Base-by-base conservation (phyloP, 2,797 vertebrate genomes). In the Muscicapa comitata region DNA sequence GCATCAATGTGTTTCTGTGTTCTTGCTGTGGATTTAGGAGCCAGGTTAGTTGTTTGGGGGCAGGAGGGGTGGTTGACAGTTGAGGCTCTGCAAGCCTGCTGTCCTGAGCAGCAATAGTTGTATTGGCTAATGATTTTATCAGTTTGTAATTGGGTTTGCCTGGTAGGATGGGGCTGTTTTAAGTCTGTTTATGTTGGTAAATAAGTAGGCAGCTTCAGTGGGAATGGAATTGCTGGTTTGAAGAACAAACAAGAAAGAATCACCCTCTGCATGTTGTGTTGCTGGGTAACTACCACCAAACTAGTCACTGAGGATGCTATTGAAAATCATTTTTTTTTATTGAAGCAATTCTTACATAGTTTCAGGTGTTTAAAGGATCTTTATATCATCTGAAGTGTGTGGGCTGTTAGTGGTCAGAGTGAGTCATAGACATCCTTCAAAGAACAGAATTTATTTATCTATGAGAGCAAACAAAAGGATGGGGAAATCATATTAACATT, bases 141-240 rank as follows among this genome's bases (percentile, higher is more conserved):
- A 0, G 40, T 50, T 48, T 37, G 0, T 26, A 21, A 7, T 37
- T 51, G n/a, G 19, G 43, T 17, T 57, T 43, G 2, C 13, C 0
- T n/a, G n/a, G 24, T 33, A 38, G 26, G 5, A 58, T 33, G 65
- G 43, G 10, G 43, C 66, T 57, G 43, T 33, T 71, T 45, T 57
- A 58, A 33, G 51, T 35, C 65, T 51, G 50, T 17, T 45, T 17
- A 9, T 18, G 43, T 9, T 63, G 29, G 16, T 71, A 8, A 51
- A 51, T 38, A 19, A 45, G 24, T 7, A 26, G 57, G 37, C 43
- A 51, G 50, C 57, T 70, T 45, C 72, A 51, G n/a, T 76, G 57
- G 78, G 43, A 13, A 6, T 83, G 57, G 43, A 57, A 33, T 45
- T 48, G 54, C 42, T 84, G 62, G 10, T 72, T 54, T 81, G 58